phyloP scores from a whole-genome alignment of 2,888 invertebrate species.

The Holacanthella duospinosa region DNA sequence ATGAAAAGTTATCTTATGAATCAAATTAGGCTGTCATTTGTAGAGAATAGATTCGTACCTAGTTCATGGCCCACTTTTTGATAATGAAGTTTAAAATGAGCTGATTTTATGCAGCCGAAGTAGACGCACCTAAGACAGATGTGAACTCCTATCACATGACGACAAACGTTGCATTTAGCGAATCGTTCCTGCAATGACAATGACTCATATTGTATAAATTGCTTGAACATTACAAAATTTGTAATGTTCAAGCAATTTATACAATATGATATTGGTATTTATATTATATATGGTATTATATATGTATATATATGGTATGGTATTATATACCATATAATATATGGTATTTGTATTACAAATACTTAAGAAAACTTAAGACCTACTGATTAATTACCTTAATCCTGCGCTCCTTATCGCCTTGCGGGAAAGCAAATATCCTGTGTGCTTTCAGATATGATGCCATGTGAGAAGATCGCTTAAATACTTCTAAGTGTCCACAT shows the following conservation, averaged over 20 bases:
- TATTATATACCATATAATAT: too few relatives aligned
- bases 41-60: slow-evolving; percentile 43
- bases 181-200: background rate
- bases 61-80: slow-evolving; percentile 69
- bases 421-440: background rate
- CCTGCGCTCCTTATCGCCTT: background rate
- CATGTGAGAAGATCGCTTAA: background rate
- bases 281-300: background rate
- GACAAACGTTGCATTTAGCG: background rate
- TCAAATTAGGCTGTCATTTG: background rate
- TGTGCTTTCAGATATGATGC: background rate
- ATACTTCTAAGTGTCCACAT: background rate
- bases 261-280: background rate
- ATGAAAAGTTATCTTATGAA: slow-evolving; percentile 5
- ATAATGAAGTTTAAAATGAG: slow-evolving; percentile 78
- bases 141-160: background rate
- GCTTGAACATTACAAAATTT: too few relatives aligned
- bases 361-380: background rate
- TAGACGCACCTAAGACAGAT: slow-evolving; percentile 60
- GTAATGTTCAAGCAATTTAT: background rate
- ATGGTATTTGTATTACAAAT: too few relatives aligned
- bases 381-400: background rate
- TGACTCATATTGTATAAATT: background rate
- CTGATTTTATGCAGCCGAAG: slow-evolving; percentile 73
- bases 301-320: too few relatives aligned